Evolutionary conservation across 2,888 invertebrate species (phyloP).

Genomic region (Athalia circularis): DNA sequence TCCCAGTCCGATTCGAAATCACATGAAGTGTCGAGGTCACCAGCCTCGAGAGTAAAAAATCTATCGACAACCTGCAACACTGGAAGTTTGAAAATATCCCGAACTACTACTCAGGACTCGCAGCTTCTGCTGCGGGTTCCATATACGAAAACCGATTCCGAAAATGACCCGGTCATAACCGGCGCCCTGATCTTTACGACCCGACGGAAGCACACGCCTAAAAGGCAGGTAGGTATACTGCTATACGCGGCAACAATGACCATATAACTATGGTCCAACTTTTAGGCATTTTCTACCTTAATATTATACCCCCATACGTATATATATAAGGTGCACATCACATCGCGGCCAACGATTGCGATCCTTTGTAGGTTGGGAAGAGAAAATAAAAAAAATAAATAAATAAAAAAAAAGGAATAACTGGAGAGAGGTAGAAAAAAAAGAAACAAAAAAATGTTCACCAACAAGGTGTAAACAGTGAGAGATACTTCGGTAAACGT

Average conservation of each 20-base stretch:
- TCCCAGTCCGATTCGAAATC: too few relatives aligned
- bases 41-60: constrained; percentile 19
- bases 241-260: constrained; percentile 59
- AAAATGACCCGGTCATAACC: constrained; percentile 59
- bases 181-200: constrained; percentile 65
- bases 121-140: constrained; percentile 48
- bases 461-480: constrained; percentile 45
- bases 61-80: not conserved
- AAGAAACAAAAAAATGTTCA: not conserved
- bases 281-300: constrained; percentile 11
- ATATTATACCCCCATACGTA: not conserved
- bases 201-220: constrained; percentile 63
- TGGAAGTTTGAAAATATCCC: constrained; percentile 12
- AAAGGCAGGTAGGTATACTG: constrained; percentile 57
- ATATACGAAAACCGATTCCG: constrained; percentile 44
- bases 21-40: too few relatives aligned
- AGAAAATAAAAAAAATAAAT: constrained; percentile 45
- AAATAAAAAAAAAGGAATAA: not conserved
- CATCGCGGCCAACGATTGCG: not conserved
- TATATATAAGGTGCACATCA: too few relatives aligned
- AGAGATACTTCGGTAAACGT: constrained; percentile 21
- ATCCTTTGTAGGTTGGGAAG: constrained; percentile 5
- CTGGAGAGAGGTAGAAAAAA: constrained; percentile 48
- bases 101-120: constrained; percentile 15
- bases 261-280: constrained; percentile 55